Conservation (phyloP, 2,113 vertebrate species). For the Odocoileus virginianus region DNA sequence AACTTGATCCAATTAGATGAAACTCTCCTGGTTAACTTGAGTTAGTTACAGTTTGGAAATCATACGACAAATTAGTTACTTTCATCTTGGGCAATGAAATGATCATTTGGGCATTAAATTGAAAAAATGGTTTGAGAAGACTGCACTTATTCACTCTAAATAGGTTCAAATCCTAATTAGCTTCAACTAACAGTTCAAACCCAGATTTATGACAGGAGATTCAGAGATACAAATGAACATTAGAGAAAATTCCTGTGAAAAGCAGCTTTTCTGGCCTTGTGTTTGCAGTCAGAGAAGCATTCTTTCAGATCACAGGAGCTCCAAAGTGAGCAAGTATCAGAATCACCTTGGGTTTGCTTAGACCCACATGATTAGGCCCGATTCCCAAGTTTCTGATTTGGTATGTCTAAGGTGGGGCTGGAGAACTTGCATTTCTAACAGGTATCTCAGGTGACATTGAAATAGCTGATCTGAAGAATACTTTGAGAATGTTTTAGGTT, state of each 20-base stretch:
- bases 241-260: background rate
- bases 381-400: background rate
- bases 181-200: constrained; percentile 47
- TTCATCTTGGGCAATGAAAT: constrained; percentile 46
- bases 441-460: background rate
- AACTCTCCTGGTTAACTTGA: constrained; percentile 54
- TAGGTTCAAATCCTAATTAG: constrained; percentile 54
- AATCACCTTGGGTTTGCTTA: background rate
- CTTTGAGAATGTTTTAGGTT: background rate
- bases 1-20: constrained; percentile 31
- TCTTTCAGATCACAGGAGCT: background rate
- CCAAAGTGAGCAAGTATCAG: background rate
- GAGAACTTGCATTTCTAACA: background rate
- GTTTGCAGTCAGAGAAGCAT: background rate
- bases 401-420: background rate
- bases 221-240: background rate
- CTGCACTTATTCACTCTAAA: constrained; percentile 31
- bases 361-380: background rate
- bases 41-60: constrained; percentile 52
- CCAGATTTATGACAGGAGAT: background rate
- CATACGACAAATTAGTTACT: constrained; percentile 49
- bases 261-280: background rate
- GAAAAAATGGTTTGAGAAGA: background rate
- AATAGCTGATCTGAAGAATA: background rate
- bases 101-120: constrained; percentile 41